These are phyloP conservation scores for Lutraria lutraria DNA, from an alignment of 2,888 invertebrate genomes.

Conservation along the genomic window DNA sequence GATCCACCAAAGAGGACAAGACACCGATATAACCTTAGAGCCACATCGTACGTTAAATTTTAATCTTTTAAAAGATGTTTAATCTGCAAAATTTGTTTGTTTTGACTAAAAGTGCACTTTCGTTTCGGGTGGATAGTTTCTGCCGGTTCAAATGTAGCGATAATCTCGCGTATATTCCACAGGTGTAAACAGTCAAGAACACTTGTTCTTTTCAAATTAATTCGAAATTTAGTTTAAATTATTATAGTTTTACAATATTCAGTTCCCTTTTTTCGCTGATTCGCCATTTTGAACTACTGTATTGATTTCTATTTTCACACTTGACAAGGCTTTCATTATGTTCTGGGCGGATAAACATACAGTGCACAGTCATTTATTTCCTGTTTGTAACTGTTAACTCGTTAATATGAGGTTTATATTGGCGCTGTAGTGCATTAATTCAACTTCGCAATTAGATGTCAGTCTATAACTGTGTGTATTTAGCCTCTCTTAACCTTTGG, in stretches of 20 bases:
- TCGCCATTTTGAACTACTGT: background rate
- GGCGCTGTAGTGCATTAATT: too few species aligned
- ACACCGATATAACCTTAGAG: conserved; percentile 53
- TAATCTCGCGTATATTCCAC: background rate
- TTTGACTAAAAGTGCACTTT: background rate
- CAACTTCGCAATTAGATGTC: too few species aligned
- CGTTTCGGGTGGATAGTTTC: conserved; percentile 19
- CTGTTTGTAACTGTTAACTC: too few species aligned
- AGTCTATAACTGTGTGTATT: too few species aligned
- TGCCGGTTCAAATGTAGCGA: background rate
- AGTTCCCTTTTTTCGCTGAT: background rate
- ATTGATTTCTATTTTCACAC: background rate
- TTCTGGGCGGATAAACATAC: too few species aligned
- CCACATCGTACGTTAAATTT: conserved; percentile 50
- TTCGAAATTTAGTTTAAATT: too few species aligned
- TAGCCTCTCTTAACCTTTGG: too few species aligned
- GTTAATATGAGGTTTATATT: too few species aligned
- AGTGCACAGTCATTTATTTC: too few species aligned
- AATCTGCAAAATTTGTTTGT: background rate
- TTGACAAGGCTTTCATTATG: too few species aligned
- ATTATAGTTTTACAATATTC: background rate
- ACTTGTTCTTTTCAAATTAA: too few species aligned
- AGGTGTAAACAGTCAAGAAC: background rate
- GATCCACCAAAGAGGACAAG: conserved; percentile 53
- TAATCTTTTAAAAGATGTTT: background rate